These are phyloP conservation scores for Corythucha ciliata DNA, from an alignment of 2,888 invertebrate species.

Conservation along the genomic window DNA sequence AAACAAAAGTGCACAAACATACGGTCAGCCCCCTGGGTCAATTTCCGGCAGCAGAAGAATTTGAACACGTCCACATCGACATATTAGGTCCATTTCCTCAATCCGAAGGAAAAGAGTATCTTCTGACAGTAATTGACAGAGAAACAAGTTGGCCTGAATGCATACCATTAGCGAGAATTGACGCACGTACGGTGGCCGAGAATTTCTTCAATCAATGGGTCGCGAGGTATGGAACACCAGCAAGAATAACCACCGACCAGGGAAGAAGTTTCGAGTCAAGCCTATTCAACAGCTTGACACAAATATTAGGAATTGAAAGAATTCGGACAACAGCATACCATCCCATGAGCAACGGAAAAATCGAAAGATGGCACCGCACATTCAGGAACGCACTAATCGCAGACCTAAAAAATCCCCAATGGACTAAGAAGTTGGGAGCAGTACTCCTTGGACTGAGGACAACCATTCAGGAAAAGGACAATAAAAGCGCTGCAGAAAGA, in stretches of 20 bases:
- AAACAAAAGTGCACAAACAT: constrained; percentile 34
- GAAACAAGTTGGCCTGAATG: constrained; percentile 39
- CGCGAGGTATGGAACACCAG: constrained; percentile 41
- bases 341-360: neutral
- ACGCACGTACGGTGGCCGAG: constrained; percentile 39
- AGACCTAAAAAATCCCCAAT: neutral
- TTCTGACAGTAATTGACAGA: constrained; percentile 39
- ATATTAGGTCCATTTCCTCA: constrained; percentile 41
- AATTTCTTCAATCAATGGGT: constrained; percentile 41
- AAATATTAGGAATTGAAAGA: neutral
- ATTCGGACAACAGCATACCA: neutral
- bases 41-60: constrained; percentile 31
- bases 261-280: constrained; percentile 40
- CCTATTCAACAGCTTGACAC: constrained; percentile 35
- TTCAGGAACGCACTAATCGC: neutral
- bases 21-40: neutral
- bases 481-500: neutral
- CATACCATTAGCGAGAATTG: constrained; percentile 38
- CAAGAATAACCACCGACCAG: constrained; percentile 39
- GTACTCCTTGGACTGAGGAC: neutral
- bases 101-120: constrained; percentile 36
- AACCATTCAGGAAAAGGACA: neutral
- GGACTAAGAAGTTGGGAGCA: neutral
- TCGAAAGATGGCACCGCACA: neutral
- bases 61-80: constrained; percentile 42